A percentile compares a stretch with the other conserved stretches of the same genome.
phyloP scores from a whole-genome alignment of 1,140 invertebrate species.

The Andricus grossulariae region DNA sequence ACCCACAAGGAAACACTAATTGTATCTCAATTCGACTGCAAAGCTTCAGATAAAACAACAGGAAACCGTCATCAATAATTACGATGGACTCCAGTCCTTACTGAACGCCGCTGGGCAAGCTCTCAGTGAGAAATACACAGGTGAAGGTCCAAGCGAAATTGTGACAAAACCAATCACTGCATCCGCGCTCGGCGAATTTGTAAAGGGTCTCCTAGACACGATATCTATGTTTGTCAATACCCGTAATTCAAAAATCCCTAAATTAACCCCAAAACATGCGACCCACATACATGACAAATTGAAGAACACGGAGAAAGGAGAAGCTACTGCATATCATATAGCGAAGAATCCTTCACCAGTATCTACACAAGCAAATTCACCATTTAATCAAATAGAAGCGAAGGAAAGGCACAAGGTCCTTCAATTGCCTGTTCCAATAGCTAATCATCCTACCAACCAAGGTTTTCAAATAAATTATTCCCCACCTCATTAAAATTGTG shows the following conservation, averaged over 20 bases:
- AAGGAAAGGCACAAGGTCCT: no score
- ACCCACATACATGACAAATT: neutral
- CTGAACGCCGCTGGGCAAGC: neutral
- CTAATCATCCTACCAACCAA: no score
- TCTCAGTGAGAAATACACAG: neutral
- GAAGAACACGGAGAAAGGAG: no score
- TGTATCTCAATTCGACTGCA: neutral
- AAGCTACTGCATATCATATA: no score
- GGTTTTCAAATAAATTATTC: no score
- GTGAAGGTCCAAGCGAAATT: neutral
- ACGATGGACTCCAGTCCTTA: neutral
- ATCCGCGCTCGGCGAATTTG: neutral
- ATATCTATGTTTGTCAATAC: neutral
- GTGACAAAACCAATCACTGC: neutral
- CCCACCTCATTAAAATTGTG: no score
- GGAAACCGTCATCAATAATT: neutral
- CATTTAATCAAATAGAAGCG: no score
- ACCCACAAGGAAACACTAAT: neutral
- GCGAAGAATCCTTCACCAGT: no score
- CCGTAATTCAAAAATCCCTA: neutral
- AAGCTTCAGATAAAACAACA: no score
- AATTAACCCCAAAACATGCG: neutral
- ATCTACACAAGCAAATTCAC: no score
- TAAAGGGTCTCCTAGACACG: neutral
- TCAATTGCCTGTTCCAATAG: no score